Evolutionary conservation across 2,797 vertebrate species (phyloP).

Genomic region (Chelmon rostratus): DNA sequence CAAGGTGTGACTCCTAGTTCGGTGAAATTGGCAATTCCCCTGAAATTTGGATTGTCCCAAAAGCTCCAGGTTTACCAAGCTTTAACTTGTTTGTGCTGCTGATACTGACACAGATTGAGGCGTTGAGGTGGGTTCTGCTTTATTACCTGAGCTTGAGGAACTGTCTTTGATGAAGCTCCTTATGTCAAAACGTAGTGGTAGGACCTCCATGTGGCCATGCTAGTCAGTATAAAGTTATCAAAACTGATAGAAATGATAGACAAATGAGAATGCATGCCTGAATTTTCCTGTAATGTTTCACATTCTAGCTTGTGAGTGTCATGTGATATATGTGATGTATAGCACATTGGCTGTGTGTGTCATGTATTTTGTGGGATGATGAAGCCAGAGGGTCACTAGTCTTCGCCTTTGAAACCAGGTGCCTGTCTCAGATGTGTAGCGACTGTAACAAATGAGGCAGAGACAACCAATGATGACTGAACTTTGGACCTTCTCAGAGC

Average conservation of each 20-base stretch:
- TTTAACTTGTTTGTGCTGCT: too few species aligned
- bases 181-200: neutral
- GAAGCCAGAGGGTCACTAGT: neutral
- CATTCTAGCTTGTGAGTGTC: neutral
- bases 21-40: too few species aligned
- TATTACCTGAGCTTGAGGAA: neutral
- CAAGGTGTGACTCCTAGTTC: too few species aligned
- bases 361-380: neutral
- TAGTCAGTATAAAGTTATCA: neutral
- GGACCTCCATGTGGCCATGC: neutral
- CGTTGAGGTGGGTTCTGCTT: too few species aligned
- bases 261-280: neutral
- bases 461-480: neutral
- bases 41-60: too few species aligned
- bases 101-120: too few species aligned
- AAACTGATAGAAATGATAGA: neutral
- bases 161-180: neutral
- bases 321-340: neutral
- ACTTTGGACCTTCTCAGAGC: constrained; percentile 25
- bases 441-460: neutral
- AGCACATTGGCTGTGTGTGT: too few species aligned
- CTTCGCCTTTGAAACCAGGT: neutral
- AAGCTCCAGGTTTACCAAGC: too few species aligned
- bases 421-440: neutral
- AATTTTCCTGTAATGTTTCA: neutral